Evolutionary conservation across 2,113 vertebrate species (phyloP).

Genomic region (Siphamia tubifer): DNA sequence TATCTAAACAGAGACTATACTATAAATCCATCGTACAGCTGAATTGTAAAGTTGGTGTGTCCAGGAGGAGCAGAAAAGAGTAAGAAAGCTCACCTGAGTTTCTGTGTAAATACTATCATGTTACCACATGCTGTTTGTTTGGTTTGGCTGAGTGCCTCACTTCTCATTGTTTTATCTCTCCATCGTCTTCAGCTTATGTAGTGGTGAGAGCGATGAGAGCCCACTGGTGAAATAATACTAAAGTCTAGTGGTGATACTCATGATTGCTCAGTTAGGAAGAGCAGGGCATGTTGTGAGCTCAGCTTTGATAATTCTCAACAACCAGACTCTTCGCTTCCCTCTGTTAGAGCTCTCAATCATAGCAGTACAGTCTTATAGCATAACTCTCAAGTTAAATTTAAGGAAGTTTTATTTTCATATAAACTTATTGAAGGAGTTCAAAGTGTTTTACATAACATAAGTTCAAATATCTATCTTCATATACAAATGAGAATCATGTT

Average conservation of each 20-base stretch:
- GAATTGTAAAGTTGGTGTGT: constrained; percentile 14
- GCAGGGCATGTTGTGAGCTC: too few species aligned
- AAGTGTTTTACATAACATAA: too few species aligned
- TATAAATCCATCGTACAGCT: background rate
- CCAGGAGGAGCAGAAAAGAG: constrained; percentile 21
- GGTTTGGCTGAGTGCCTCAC: constrained; percentile 50
- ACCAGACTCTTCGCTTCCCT: too few species aligned
- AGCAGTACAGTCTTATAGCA: too few species aligned
- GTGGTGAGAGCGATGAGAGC: background rate
- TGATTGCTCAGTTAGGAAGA: constrained; percentile 3
- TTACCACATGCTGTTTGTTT: constrained; percentile 62
- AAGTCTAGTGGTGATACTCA: background rate
- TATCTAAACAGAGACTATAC: background rate
- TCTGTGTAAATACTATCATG: constrained; percentile 11
- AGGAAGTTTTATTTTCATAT: background rate
- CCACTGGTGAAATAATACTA: constrained; percentile 6
- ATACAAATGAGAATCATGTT: too few species aligned
- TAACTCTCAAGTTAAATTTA: too few species aligned
- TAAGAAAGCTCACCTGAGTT: constrained; percentile 18
- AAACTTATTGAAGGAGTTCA: too few species aligned
- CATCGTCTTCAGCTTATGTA: constrained; percentile 31
- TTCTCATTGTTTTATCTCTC: constrained; percentile 49
- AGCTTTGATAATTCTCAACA: too few species aligned
- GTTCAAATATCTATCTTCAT: too few species aligned
- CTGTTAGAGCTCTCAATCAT: too few species aligned